Percentiles rank a stretch among this genome's conserved stretches.
Evolutionary conservation across 2,797 vertebrate species (phyloP).

Genomic region (Hybognathus amarus): DNA sequence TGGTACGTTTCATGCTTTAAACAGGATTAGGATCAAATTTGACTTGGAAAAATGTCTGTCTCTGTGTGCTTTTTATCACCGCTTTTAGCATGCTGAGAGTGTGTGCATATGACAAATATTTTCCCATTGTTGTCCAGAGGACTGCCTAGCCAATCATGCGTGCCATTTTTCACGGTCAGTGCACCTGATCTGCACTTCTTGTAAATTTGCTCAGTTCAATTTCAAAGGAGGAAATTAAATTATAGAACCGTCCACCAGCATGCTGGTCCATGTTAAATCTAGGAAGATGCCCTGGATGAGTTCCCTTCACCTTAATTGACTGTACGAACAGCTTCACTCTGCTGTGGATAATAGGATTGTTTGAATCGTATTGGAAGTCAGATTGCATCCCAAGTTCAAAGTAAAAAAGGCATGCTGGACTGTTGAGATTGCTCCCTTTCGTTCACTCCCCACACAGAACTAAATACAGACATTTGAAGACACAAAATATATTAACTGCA

Average conservation of each 20-base stretch:
- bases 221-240: constrained; percentile 5
- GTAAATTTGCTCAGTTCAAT: constrained; percentile 1
- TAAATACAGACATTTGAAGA: background rate
- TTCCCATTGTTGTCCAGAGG: constrained; percentile 19
- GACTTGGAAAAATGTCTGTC: background rate
- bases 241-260: background rate
- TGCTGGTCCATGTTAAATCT: background rate
- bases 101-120: background rate
- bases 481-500: background rate
- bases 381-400: constrained; percentile 37
- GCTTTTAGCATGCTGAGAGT: constrained; percentile 3
- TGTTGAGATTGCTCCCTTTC: background rate
- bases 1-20: constrained; percentile 8
- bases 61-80: background rate
- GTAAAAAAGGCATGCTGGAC: background rate
- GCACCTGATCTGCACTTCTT: constrained; percentile 10
- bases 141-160: constrained; percentile 1
- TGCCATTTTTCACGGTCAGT: constrained; percentile 7
- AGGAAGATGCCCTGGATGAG: background rate
- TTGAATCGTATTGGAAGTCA: constrained; percentile 11
- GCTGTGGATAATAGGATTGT: constrained; percentile 51
- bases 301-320: constrained; percentile 46
- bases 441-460: background rate
- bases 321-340: constrained; percentile 32
- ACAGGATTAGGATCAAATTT: constrained; percentile 6